Conservation (phyloP, 2,888 invertebrate species). For the Chrysotoxum bicinctum region DNA sequence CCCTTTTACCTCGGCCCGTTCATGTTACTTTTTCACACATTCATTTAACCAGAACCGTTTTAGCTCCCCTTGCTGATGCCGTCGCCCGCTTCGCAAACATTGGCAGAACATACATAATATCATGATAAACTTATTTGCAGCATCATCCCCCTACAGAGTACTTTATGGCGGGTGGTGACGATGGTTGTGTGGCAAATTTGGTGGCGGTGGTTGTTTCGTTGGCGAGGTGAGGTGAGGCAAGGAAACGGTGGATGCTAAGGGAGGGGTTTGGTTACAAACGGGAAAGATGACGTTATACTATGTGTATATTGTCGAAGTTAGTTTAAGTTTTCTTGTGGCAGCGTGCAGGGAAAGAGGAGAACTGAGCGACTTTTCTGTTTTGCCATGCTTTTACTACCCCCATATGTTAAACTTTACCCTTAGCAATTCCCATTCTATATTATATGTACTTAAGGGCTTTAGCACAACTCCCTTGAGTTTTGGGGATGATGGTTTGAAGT, state of each 20-base stretch:
- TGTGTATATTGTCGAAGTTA: constrained; percentile 56
- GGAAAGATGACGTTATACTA: constrained; percentile 1
- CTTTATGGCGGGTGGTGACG: constrained; percentile 37
- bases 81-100: not conserved
- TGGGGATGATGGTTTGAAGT: constrained; percentile 12
- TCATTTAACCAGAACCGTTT: constrained; percentile 66
- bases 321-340: constrained; percentile 61
- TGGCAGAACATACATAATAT: constrained; percentile 66
- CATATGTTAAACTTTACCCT: constrained; percentile 40
- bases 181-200: constrained; percentile 32
- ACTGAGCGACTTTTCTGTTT: constrained; percentile 19
- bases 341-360: not conserved
- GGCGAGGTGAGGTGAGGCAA: not conserved
- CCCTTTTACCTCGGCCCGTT: constrained; percentile 9
- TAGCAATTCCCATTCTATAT: constrained; percentile 50
- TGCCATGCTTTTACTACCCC: constrained; percentile 50
- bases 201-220: constrained; percentile 11
- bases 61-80: not conserved
- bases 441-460: constrained; percentile 53
- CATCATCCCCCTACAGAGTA: constrained; percentile 54
- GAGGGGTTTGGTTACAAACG: constrained; percentile 8
- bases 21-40: constrained; percentile 61
- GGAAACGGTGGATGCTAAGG: not conserved
- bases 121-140: constrained; percentile 73
- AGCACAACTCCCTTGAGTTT: constrained; percentile 37